These are phyloP conservation scores for Archocentrus centrarchus DNA, from an alignment of 2,113 vertebrate species.

Conservation along the genomic window DNA sequence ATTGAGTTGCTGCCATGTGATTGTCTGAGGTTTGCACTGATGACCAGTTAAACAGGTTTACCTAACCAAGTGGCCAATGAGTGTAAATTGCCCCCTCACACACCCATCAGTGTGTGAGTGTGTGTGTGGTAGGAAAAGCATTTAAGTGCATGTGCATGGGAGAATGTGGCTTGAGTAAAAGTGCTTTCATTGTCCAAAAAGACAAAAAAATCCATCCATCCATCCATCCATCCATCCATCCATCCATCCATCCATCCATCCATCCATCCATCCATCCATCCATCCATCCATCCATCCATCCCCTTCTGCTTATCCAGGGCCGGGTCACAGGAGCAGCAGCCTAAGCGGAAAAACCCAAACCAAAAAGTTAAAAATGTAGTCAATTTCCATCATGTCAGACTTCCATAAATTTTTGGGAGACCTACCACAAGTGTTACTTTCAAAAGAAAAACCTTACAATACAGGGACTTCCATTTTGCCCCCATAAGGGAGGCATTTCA, in stretches of 20 bases:
- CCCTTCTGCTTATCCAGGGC: too few species aligned
- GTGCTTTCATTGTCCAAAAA: accelerated
- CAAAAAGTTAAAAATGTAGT: background rate
- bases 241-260: too few species aligned
- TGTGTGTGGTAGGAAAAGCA: background rate
- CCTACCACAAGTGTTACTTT: background rate
- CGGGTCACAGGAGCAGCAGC: too few species aligned
- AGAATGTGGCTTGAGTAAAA: background rate
- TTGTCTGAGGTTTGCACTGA: too few species aligned
- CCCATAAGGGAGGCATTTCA: background rate
- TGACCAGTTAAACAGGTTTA: background rate
- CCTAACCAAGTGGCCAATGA: background rate
- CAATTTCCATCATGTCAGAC: background rate
- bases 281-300: too few species aligned
- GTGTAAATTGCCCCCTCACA: background rate
- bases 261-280: too few species aligned
- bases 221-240: too few species aligned
- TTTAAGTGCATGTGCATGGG: background rate
- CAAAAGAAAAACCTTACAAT: background rate
- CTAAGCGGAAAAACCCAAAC: background rate
- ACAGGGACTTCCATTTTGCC: background rate
- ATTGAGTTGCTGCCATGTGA: too few species aligned
- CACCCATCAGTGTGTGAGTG: background rate
- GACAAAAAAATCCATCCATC: too few species aligned
- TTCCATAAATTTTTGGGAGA: background rate